Evolutionary conservation across 2,113 vertebrate genomes (phyloP).

Genomic region (Cyphomyrus plagiostoma): DNA sequence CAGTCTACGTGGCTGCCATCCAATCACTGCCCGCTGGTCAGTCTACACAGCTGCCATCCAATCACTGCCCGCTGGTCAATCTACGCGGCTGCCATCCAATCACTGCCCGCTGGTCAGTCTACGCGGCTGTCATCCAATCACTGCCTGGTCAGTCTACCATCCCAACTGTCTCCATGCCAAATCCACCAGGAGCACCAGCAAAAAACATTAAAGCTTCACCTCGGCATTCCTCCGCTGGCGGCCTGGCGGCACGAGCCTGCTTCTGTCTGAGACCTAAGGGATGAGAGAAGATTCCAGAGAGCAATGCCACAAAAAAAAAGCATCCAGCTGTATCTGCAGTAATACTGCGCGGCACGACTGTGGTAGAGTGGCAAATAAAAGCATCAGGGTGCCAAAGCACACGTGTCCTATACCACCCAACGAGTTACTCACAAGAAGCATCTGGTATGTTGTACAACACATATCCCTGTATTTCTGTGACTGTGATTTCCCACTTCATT

Average conservation of each 20-base stretch:
- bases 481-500: neutral
- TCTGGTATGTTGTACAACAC: neutral
- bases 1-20: neutral
- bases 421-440: neutral
- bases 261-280: neutral
- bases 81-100: no score
- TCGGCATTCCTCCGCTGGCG: neutral
- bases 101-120: no score
- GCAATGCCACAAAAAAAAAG: neutral
- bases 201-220: neutral
- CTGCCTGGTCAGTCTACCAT: neutral
- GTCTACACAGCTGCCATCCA: neutral
- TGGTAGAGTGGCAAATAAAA: neutral
- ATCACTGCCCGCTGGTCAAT: no score
- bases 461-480: neutral
- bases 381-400: neutral
- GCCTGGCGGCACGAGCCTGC: neutral
- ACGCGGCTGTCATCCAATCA: neutral
- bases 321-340: neutral
- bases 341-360: neutral
- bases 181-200: neutral
- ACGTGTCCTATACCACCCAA: neutral
- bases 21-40: neutral
- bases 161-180: conserved; percentile 13
- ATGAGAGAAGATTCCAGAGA: neutral